Evolutionary conservation across 1,140 invertebrate species (phyloP).

Genomic region (Drosophila nikananu): DNA sequence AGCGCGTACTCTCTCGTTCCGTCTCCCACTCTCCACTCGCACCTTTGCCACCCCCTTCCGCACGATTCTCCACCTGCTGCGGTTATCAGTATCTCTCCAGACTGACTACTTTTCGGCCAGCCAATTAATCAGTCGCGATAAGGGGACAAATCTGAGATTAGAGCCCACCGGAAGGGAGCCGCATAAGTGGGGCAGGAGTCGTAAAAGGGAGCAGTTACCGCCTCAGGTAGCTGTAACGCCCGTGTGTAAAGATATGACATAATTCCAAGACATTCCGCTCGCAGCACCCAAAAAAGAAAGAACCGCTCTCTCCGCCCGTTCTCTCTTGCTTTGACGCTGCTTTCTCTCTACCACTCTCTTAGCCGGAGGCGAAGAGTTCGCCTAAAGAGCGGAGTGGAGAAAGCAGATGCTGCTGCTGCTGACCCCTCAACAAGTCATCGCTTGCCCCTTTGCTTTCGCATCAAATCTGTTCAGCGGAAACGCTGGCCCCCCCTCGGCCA

Average conservation of each 20-base stretch:
- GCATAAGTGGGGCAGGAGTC: not conserved
- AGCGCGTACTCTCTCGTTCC: not conserved
- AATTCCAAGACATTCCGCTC: conserved; percentile 77
- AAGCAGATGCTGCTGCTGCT: conserved; percentile 22
- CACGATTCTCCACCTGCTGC: conserved; percentile 44
- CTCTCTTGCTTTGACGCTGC: conserved; percentile 10
- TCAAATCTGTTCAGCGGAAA: conserved; percentile 62
- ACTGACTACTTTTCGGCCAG: conserved; percentile 40
- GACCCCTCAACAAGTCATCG: conserved; percentile 68
- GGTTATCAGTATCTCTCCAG: conserved; percentile 53
- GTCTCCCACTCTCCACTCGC: conserved; percentile 2
- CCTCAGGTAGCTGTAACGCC: conserved; percentile 54
- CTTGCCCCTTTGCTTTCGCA: conserved; percentile 33
- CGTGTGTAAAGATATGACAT: conserved; percentile 77
- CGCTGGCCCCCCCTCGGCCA: conserved; percentile 22
- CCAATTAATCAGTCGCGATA: conserved; percentile 70
- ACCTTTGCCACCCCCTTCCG: conserved; percentile 1
- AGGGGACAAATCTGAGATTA: conserved; percentile 33
- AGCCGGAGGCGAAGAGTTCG: conserved; percentile 17
- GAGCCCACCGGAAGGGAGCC: conserved; percentile 6
- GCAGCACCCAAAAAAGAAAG: conserved; percentile 48
- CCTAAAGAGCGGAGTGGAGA: conserved; percentile 3
- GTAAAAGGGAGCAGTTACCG: not conserved
- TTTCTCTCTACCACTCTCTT: conserved; percentile 26
- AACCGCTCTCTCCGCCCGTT: conserved; percentile 13